Base-by-base conservation (phyloP, 2,888 invertebrate species). In the Gymnoscelis rufifasciata region DNA sequence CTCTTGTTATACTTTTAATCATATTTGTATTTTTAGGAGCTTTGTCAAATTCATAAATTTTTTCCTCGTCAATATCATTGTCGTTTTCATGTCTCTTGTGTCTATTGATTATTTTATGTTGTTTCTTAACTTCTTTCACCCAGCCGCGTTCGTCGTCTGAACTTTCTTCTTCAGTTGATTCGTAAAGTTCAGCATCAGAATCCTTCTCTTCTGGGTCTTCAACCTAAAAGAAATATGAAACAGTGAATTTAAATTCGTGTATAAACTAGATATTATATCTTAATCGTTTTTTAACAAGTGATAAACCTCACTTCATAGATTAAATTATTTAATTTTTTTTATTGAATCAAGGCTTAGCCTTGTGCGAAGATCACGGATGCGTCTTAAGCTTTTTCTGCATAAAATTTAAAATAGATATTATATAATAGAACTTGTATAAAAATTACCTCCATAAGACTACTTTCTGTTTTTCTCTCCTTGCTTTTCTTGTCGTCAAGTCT, bases 121-220 rank as follows among this genome's bases (percentile, higher is more conserved):
- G 92, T 66, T 93, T 93, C 66, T 94, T 94, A 46, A 96, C 91
- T 79, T 96, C 95, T 66, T 93, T 92, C 0, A 91, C 90, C 93
- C 94, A 95, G 3, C 91, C 90, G 51, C 92, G 91, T 42, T 95
- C 95, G 70, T 96, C 96, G 59, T 96, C 96, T 1, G 96, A 95
- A 71, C 94, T 84, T 29, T 78, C 83, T 36, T 78, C 83, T 23
- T 76, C 78, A 52, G 74, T 82, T 1, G 76, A 63, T 44, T 78
- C 75, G 56, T 87, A 88, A 7, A 89, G 57, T 52, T 91, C 91
- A 52, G 87, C 88, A 50, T 90, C 90, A 14, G 90, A 88, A 61
- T 88, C 84, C 43, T 86, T 79, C 29, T 82, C 79, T 47, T 81
- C 81, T 30, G 68, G 67, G 37, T 77, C 77, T 37, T 79, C 80